Conservation (phyloP, 1,140 invertebrate genomes). For the Lepidotrigona ventralis region DNA sequence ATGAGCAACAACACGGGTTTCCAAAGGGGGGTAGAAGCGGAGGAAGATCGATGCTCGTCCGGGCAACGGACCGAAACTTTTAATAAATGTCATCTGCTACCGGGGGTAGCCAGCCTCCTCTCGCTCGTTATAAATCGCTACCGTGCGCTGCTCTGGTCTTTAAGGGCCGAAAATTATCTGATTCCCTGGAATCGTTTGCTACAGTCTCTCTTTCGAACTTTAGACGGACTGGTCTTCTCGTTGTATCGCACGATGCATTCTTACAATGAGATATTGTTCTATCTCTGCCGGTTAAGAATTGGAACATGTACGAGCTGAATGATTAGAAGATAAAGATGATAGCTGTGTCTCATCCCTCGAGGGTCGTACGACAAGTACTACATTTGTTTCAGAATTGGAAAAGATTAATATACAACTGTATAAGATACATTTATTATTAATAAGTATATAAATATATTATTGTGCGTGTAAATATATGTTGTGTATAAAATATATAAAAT, state of each 20-base stretch:
- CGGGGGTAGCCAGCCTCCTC: conserved; percentile 45
- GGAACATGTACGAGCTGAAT: too few species aligned
- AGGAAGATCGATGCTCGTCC: conserved; percentile 66
- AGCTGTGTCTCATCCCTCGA: too few species aligned
- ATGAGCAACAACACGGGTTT: conserved; percentile 20
- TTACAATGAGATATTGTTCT: neutral
- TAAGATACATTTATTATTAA: too few species aligned
- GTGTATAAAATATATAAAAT: too few species aligned
- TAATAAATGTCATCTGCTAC: conserved; percentile 72
- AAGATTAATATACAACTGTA: too few species aligned
- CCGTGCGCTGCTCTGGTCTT: conserved; percentile 44
- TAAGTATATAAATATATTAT: too few species aligned
- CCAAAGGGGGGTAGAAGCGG: conserved; percentile 5
- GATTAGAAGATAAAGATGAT: too few species aligned
- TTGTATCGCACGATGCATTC: neutral
- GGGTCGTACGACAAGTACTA: too few species aligned
- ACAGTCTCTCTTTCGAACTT: neutral
- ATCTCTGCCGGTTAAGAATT: neutral
- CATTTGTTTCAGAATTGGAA: too few species aligned
- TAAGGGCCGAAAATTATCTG: conserved; percentile 60
- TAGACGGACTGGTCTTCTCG: too few species aligned
- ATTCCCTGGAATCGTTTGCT: conserved; percentile 35
- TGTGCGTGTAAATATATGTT: too few species aligned
- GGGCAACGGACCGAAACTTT: conserved; percentile 58
- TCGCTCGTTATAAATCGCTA: conserved; percentile 69